phyloP scores from a whole-genome alignment of 2,888 invertebrate species.

The Ophonus ardosiacus region DNA sequence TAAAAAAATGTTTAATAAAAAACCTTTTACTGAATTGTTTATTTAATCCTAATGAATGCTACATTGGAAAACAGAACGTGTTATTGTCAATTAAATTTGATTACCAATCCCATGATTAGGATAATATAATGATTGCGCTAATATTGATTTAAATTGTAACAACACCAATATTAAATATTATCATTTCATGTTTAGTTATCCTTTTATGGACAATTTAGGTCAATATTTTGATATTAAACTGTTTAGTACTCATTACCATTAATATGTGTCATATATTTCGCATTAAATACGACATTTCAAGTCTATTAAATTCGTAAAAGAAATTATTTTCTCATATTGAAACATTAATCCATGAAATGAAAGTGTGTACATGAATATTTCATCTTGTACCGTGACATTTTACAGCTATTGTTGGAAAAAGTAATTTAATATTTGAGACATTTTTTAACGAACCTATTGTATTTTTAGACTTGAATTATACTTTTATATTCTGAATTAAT shows the following conservation, averaged over 20 bases:
- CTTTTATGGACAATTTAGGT: not conserved
- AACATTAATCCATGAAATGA: not conserved
- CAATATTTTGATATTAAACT: conserved; percentile 13
- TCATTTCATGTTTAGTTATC: conserved; percentile 6
- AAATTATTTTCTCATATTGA: conserved; percentile 12
- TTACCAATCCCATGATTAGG: not conserved
- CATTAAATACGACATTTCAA: not conserved
- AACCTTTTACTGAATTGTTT: too few species aligned
- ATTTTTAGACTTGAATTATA: not conserved
- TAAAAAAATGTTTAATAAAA: too few species aligned
- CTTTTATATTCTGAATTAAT: not conserved
- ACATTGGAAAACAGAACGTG: not conserved
- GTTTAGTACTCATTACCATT: conserved; percentile 9
- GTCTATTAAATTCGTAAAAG: not conserved
- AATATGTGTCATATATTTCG: not conserved
- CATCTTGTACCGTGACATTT: not conserved
- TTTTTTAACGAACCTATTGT: conserved; percentile 18
- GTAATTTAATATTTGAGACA: not conserved
- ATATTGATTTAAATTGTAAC: conserved; percentile 7
- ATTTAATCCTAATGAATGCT: not conserved
- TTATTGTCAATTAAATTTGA: not conserved
- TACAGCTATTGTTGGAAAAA: not conserved
- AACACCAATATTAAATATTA: not conserved
- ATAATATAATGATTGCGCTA: not conserved
- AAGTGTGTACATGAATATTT: not conserved